Conservation (phyloP, 2,888 invertebrate species). For the Cantharis lateralis region DNA sequence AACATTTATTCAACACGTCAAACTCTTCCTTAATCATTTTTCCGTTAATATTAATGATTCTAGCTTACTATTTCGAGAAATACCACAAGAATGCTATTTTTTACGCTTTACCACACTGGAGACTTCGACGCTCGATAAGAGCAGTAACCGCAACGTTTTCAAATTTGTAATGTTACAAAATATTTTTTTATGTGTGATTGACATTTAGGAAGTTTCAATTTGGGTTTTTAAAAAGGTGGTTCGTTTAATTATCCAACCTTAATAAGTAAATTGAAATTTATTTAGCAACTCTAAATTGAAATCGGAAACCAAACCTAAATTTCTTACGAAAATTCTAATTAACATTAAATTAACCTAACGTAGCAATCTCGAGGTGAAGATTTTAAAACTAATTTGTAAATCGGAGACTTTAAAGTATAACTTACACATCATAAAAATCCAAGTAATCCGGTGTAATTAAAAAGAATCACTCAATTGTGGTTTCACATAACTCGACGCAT, state of each 20-base stretch:
- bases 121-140: not conserved
- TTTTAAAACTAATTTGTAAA: not conserved
- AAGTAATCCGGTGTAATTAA: not conserved
- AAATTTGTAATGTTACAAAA: not conserved
- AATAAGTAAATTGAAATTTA: not conserved
- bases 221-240: not conserved
- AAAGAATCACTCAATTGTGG: not conserved
- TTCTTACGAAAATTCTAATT: not conserved
- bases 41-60: not conserved
- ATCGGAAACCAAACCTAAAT: conserved; percentile 1
- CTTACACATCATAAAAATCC: not conserved
- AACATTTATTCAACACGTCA: not conserved
- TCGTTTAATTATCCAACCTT: not conserved
- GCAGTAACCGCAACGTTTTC: not conserved
- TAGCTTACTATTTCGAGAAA: not conserved
- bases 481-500: not conserved
- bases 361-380: not conserved
- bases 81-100: not conserved
- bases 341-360: not conserved
- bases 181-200: not conserved
- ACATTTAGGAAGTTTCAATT: not conserved
- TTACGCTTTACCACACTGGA: not conserved
- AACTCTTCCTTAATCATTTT: not conserved
- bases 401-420: not conserved
- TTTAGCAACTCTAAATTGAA: not conserved